phyloP scores from a whole-genome alignment of 2,797 vertebrate species.

The Sorex maritimensis region DNA sequence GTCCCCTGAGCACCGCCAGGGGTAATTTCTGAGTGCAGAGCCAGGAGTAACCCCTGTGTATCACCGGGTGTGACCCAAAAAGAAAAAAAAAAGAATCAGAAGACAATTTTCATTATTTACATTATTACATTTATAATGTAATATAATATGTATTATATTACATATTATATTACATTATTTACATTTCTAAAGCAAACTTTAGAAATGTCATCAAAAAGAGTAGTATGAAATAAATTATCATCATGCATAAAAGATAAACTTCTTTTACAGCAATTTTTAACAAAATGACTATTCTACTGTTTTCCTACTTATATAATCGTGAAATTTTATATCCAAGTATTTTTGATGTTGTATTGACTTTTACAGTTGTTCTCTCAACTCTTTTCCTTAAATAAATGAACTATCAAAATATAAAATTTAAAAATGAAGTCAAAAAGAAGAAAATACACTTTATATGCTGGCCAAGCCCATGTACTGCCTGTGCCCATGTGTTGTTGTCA shows the following conservation, averaged over 20 bases:
- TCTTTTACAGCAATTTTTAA: not conserved
- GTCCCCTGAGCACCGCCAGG: no score
- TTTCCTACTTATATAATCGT: not conserved
- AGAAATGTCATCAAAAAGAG: not conserved
- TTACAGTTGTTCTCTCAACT: not conserved
- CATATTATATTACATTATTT: no score
- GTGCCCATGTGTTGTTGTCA: no score
- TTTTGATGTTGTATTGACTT: not conserved
- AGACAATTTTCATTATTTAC: not conserved
- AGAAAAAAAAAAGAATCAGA: not conserved
- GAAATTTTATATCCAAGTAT: not conserved
- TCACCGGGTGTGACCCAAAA: no score
- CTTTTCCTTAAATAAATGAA: not conserved
- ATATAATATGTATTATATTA: no score
- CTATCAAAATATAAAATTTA: constrained; percentile 47
- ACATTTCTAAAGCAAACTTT: no score
- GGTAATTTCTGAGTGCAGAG: no score
- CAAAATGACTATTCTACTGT: not conserved
- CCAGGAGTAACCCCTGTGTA: no score
- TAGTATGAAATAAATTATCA: not conserved
- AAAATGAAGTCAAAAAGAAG: not conserved
- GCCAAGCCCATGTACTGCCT: no score
- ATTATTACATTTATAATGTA: no score
- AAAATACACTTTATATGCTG: not conserved
- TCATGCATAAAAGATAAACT: not conserved